A percentile compares a stretch with the other conserved stretches of the same genome.
phyloP scores from a whole-genome alignment of 2,113 vertebrate genomes.

The Corythornis vintsioides region DNA sequence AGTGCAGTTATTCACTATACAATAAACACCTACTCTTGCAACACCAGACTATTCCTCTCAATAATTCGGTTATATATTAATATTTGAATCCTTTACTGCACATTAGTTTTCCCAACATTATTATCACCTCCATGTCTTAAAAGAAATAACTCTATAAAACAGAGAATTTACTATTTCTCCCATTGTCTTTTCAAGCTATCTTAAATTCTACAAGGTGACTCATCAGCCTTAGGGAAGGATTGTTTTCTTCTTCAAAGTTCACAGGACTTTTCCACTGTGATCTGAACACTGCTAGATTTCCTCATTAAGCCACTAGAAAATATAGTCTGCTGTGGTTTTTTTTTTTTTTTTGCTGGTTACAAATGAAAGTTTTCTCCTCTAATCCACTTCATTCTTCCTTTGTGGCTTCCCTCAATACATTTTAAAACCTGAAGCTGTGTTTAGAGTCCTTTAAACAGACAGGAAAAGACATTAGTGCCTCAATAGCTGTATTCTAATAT shows the following conservation, averaged over 20 bases:
- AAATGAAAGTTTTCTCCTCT: not conserved
- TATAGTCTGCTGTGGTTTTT: not conserved
- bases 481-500: conserved; percentile 10
- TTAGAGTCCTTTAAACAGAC: not conserved
- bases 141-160: not conserved
- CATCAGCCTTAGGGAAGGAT: not conserved
- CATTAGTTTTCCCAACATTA: not conserved
- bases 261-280: not conserved
- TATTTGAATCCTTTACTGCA: not conserved
- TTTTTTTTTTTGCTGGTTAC: not conserved
- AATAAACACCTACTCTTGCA: not conserved
- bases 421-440: not conserved
- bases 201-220: not conserved
- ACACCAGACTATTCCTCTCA: not conserved
- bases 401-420: not conserved
- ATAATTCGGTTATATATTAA: not conserved
- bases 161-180: not conserved
- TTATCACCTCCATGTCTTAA: not conserved
- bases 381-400: not conserved
- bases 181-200: not conserved
- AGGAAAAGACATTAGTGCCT: not conserved
- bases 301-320: not conserved
- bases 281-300: not conserved
- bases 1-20: not conserved
- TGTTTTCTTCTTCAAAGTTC: not conserved